Base-by-base conservation (phyloP, 1,140 invertebrate species). In the Eufriesea mexicana region DNA sequence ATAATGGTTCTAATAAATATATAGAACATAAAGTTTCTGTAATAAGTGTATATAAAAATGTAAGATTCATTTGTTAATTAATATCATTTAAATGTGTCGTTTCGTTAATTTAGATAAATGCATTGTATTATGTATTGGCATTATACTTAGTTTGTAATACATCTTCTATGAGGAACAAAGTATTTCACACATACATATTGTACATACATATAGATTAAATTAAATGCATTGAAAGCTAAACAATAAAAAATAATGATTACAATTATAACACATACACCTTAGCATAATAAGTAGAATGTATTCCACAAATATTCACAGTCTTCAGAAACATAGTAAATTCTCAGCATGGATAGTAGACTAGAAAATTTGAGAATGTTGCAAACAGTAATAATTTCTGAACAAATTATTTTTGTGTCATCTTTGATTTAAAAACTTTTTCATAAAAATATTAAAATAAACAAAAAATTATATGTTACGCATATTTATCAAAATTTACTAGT, bases 251-350 rank as follows among this genome's bases (percentile, higher is more conserved):
- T 28, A 81, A 66, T 67, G 75, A 28, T 55, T 57, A 75, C 20
- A 75, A 66, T n/a, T 66, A 51, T 75, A 81, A 81, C 28, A 49
- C 23, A 67, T 55, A 20, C 35, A 55, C 28, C n/a, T 73, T 55
- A 80, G n/a, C 55, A 81, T 51, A 81, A n/a, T 75, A 81, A 74
- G 51, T 75, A 81, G 18, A 66, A 74, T 66, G 51, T 62, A 54
- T 75, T 75, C 18, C 51, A 54, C 45, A 67, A 81, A 66, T 67
- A 62, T 75, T 67, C 59, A 78, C 62, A 81, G 71, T 81, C 45
- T 75, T 74, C 49, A 75, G n/a, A 75, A 81, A 74, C n/a, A 80
- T 42, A 74, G 42, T 35, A 35, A 57, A 74, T 57, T 55, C 23
- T 75, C 42, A 35, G 16, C 28, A 72, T 49, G 71, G 18, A 62